phyloP scores from a whole-genome alignment of 2,113 vertebrate genomes.

The Bos indicus region DNA sequence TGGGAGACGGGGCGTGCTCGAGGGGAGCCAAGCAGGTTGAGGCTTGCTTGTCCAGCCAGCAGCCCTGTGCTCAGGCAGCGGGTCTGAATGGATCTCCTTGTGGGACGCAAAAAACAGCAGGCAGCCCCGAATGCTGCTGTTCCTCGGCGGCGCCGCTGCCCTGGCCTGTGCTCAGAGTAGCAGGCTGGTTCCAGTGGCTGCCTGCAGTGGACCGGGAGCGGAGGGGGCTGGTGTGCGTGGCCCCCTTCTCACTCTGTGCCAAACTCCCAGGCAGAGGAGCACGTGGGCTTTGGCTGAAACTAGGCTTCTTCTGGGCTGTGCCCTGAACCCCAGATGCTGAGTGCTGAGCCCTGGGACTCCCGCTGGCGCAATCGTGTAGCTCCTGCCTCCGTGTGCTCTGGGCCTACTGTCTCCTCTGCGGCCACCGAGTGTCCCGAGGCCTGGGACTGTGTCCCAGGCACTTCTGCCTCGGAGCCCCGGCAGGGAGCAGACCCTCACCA shows the following conservation, averaged over 20 bases:
- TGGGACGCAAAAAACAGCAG: rapidly evolving
- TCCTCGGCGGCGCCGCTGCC: neutral
- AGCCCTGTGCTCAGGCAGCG: rapidly evolving
- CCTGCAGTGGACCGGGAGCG: neutral
- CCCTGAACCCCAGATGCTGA: neutral
- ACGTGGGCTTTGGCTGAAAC: neutral
- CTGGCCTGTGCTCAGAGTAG: neutral
- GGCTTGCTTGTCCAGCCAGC: no score
- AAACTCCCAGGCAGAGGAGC: neutral
- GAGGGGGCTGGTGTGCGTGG: rapidly evolving
- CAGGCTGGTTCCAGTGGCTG: neutral
- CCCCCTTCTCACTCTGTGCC: neutral
- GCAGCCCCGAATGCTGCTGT: neutral
- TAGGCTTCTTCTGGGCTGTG: neutral
- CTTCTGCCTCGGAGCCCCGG: neutral
- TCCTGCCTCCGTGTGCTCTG: neutral
- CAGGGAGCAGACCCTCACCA: neutral
- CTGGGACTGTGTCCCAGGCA: neutral
- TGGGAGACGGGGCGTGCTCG: neutral
- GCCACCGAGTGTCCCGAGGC: neutral
- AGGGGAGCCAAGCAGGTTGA: neutral
- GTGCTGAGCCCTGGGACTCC: neutral
- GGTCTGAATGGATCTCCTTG: neutral
- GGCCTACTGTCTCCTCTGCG: no score
- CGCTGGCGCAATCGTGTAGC: rapidly evolving